Base-by-base conservation (phyloP, 2,797 vertebrate genomes). In the Silurus aristotelis region DNA sequence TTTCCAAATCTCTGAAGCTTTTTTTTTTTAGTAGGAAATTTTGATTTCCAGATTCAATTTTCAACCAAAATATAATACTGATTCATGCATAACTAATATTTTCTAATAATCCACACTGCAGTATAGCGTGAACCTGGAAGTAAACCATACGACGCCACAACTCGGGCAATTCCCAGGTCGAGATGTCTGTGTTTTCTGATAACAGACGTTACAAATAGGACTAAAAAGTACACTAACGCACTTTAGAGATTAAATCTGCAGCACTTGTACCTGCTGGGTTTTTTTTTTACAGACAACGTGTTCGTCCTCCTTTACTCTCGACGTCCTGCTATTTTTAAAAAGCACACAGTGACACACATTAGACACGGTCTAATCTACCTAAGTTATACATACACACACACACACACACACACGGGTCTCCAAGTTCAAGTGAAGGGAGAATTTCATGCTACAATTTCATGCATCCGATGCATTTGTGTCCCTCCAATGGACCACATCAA, bases 341-440 rank as follows among this genome's bases (percentile, higher is more conserved):
- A 43, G 76, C 76, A 61, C 76, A 78, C 76, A 79, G 76, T 79
- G 76, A 79, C 76, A 63, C 76, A 79, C 43, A 79, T 79, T 79
- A 77, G 4, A 27, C 55, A 22, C 17, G 6, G 27, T 77, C 27
- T 60, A 20, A 58, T 31, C 73, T 31, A 63, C 58, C 6, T 3
- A 38, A 38, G 38, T 38, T 38, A 38, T 38, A 38, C 38, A 52
- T 10, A 52, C 48, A 52, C 7, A 1, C 48, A 52, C 48, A 38
- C 38, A 38, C 3, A 27, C 7, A 75, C 14, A 9, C 14, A 75
- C 27, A 22, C 7, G 14, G 13, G 22, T 52, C 12, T 38, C 38
- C 38, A 38, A 38, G 38, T 38, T 38, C 38, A 38, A 38, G 38
- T 38, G 3, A 38, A 38, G 38, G 38, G 38, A 38, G 38, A 38